Conservation (phyloP, 2,888 invertebrate species). For the Himalopsyche kuldschensis region DNA sequence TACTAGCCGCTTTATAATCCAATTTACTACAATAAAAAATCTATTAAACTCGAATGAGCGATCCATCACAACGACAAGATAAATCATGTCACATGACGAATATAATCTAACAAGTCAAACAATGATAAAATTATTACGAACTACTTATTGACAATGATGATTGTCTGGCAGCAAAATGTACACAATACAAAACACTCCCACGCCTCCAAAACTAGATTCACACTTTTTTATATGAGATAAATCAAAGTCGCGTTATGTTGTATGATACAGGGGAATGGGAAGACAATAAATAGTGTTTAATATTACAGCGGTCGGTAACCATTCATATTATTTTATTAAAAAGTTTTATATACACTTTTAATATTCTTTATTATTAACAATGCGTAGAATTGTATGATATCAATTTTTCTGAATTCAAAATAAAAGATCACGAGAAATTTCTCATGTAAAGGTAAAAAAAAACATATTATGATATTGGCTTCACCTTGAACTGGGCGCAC, state of each 20-base stretch:
- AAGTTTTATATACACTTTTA: too few relatives aligned
- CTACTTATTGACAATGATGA: not conserved
- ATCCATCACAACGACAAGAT: not conserved
- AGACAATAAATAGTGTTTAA: slow-evolving; percentile 2
- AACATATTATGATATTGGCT: too few relatives aligned
- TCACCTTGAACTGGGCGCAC: too few relatives aligned
- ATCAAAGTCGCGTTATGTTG: slow-evolving; percentile 16
- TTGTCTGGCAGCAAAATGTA: not conserved
- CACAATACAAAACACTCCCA: not conserved
- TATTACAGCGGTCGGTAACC: not conserved
- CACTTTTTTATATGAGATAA: not conserved
- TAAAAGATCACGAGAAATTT: too few relatives aligned
- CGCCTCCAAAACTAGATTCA: not conserved
- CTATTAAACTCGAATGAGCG: not conserved
- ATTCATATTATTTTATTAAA: too few relatives aligned
- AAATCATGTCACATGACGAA: not conserved
- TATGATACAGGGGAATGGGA: slow-evolving; percentile 8
- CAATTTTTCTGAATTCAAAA: too few relatives aligned
- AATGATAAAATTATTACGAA: not conserved
- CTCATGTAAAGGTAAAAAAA: too few relatives aligned
- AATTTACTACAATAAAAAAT: not conserved
- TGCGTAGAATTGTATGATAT: too few relatives aligned
- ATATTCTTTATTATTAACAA: too few relatives aligned
- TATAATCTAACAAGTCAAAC: not conserved
- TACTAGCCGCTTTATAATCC: not conserved